Conservation (phyloP, 2,113 vertebrate genomes). For the Stegastes partitus region DNA sequence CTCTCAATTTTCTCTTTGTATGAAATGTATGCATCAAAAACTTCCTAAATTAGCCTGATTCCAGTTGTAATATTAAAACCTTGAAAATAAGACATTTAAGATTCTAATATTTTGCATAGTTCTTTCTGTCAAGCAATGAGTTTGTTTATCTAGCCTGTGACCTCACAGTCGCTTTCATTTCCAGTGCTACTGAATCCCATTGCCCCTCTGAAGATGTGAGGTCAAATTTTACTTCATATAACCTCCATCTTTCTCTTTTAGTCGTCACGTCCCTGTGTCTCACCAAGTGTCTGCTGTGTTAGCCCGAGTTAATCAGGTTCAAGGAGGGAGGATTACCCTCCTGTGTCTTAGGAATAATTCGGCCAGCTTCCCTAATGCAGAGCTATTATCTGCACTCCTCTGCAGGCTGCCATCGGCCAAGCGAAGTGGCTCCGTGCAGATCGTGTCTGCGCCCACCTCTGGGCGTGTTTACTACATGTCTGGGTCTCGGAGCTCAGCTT, state of each 20-base stretch:
- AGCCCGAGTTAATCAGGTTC: slow-evolving; percentile 75
- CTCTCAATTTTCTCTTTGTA: background rate
- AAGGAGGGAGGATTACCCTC: slow-evolving; percentile 75
- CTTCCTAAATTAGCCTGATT: no score
- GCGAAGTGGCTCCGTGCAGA: slow-evolving; percentile 4
- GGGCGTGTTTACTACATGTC: slow-evolving; percentile 20
- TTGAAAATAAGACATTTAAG: no score
- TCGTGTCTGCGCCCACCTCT: slow-evolving; percentile 11
- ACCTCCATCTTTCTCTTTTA: slow-evolving; percentile 19
- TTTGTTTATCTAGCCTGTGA: background rate
- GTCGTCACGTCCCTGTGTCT: slow-evolving; percentile 16
- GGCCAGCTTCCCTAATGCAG: slow-evolving; percentile 57
- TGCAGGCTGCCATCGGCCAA: slow-evolving; percentile 29
- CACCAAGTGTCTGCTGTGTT: slow-evolving; percentile 40
- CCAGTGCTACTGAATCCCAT: background rate
- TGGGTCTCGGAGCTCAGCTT: background rate
- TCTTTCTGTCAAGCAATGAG: background rate
- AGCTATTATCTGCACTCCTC: slow-evolving; percentile 58
- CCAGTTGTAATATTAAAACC: no score
- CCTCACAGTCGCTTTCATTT: no score
- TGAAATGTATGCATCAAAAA: no score
- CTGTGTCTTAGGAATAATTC: slow-evolving; percentile 58
- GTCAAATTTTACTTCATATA: background rate
- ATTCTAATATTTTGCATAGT: background rate
- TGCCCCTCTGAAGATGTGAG: background rate